phyloP scores from a whole-genome alignment of 2,797 vertebrate species.

The Sciurus vulgaris region DNA sequence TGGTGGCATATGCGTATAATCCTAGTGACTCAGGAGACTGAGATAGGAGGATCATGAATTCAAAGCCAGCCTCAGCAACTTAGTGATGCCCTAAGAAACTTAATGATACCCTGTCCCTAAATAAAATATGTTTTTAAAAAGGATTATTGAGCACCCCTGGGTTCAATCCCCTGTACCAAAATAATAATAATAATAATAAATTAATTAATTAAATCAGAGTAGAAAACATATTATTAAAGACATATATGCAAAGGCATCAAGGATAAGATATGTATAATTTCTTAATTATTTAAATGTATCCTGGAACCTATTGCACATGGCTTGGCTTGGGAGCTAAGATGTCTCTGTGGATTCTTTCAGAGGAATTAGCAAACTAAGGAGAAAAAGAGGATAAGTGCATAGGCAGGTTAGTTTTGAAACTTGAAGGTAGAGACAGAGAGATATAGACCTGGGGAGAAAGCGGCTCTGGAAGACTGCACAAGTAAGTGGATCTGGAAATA shows the following conservation, averaged over 20 bases:
- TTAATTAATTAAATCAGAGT: not conserved
- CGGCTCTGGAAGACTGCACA: not conserved
- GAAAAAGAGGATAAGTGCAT: not conserved
- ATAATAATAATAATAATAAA: too few relatives aligned
- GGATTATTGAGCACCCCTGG: too few relatives aligned
- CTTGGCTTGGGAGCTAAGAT: not conserved
- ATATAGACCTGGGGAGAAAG: not conserved
- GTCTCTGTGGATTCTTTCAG: not conserved
- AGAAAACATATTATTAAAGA: not conserved
- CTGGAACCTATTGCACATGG: not conserved
- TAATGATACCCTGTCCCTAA: too few relatives aligned
- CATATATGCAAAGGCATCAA: not conserved
- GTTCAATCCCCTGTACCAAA: too few relatives aligned
- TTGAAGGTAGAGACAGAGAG: not conserved
- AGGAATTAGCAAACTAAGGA: not conserved
- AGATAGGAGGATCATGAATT: too few relatives aligned
- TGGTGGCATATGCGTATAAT: too few relatives aligned
- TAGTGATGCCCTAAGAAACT: too few relatives aligned
- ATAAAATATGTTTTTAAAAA: too few relatives aligned
- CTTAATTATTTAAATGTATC: slow-evolving; percentile 13
- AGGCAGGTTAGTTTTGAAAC: not conserved
- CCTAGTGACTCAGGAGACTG: too few relatives aligned
- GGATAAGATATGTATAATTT: not conserved
- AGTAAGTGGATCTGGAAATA: not conserved
- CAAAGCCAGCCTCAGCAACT: too few relatives aligned